phyloP scores from a whole-genome alignment of 2,113 vertebrate species.

The Antechinus flavipes region DNA sequence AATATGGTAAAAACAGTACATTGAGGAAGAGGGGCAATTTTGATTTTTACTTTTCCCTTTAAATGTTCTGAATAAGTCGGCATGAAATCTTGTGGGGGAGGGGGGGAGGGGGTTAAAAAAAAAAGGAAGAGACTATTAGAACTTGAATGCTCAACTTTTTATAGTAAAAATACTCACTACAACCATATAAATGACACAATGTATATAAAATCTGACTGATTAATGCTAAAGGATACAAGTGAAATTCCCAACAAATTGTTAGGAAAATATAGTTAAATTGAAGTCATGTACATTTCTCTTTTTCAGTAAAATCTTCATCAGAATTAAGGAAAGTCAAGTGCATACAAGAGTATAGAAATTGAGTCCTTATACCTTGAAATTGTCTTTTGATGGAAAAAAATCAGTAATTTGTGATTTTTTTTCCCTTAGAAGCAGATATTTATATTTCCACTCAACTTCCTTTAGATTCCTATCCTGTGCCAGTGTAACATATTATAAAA shows the following conservation, averaged over 20 bases:
- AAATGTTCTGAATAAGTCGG: neutral
- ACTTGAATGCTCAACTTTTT: neutral
- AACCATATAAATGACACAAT: neutral
- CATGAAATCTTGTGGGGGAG: neutral
- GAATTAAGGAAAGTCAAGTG: neutral
- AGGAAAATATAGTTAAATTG: neutral
- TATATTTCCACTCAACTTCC: neutral
- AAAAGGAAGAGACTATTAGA: neutral
- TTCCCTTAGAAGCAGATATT: neutral
- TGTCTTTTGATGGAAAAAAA: neutral
- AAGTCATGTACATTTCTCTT: neutral
- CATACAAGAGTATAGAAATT: neutral
- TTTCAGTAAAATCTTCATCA: neutral
- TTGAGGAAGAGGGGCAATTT: neutral
- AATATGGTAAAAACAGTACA: constrained; percentile 4
- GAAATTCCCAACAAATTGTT: neutral
- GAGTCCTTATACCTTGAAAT: neutral
- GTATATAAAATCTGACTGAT: neutral
- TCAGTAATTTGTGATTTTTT: neutral
- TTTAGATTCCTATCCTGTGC: neutral
- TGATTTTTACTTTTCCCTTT: neutral
- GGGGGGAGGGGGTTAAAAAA: too few species aligned
- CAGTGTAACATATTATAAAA: neutral
- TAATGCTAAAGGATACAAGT: neutral
- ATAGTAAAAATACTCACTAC: constrained; percentile 9